Conservation (phyloP, 1,140 invertebrate genomes). For the Trichoplusia ni region DNA sequence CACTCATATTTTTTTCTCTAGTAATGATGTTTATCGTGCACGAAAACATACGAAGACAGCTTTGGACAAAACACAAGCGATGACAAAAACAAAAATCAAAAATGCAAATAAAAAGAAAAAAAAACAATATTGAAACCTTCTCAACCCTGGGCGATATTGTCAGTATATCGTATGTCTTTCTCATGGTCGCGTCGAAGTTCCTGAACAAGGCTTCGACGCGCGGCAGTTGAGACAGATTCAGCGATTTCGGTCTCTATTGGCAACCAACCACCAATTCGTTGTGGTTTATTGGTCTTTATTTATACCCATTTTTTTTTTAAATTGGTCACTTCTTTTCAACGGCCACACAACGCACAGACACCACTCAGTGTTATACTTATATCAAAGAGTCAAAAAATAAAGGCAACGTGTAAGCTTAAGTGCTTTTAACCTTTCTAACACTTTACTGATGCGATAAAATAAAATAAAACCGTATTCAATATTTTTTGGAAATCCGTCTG, state of each 20-base stretch:
- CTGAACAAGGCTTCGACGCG: slow-evolving; percentile 71
- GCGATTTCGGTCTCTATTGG: slow-evolving; percentile 74
- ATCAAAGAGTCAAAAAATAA: too few species aligned
- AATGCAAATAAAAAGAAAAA: slow-evolving; percentile 49
- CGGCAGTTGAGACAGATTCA: slow-evolving; percentile 73
- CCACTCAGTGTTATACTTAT: too few species aligned
- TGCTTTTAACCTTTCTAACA: too few species aligned
- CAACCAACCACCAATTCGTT: slow-evolving; percentile 32
- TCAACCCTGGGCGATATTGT: slow-evolving; percentile 70
- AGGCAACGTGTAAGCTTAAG: too few species aligned
- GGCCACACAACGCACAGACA: too few species aligned
- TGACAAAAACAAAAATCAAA: slow-evolving; percentile 34
- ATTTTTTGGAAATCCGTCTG: too few species aligned
- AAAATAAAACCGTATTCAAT: too few species aligned
- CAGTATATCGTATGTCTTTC: slow-evolving; percentile 71
- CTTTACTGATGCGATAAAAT: too few species aligned
- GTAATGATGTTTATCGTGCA: slow-evolving; percentile 21
- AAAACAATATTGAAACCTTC: slow-evolving; percentile 67
- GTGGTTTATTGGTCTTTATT: slow-evolving; percentile 3
- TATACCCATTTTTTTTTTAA: not conserved
- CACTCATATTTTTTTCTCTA: too few species aligned
- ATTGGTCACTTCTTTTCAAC: not conserved
- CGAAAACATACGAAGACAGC: slow-evolving; percentile 30
- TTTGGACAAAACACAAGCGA: not conserved
- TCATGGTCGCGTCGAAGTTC: slow-evolving; percentile 69